Evolutionary conservation across 1,140 invertebrate species (phyloP).

Genomic region (Heliconius hewitsoni): DNA sequence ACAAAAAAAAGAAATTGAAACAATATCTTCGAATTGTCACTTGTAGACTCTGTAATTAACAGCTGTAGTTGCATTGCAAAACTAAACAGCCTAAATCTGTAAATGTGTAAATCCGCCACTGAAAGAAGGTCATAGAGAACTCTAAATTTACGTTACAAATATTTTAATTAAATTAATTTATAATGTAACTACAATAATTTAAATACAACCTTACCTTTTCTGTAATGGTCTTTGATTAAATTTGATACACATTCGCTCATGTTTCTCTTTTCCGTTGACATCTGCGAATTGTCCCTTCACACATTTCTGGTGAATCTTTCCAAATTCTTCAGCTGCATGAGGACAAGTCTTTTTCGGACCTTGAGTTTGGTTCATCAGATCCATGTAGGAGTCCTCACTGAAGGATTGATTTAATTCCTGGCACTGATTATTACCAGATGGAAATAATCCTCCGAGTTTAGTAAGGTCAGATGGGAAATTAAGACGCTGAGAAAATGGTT

Average conservation of each 20-base stretch:
- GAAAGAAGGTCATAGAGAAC: too few species aligned
- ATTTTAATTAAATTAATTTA: too few species aligned
- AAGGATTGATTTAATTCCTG: constrained; percentile 78
- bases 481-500: constrained; percentile 80
- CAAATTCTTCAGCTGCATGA: constrained; percentile 77
- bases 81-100: too few species aligned
- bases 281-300: constrained; percentile 72
- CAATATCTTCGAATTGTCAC: neutral
- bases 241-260: constrained; percentile 77
- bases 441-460: constrained; percentile 78
- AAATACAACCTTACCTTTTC: constrained; percentile 62
- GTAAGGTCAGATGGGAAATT: constrained; percentile 79
- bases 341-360: constrained; percentile 73
- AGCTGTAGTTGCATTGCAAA: neutral
- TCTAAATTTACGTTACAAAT: too few species aligned
- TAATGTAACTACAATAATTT: too few species aligned
- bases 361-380: constrained; percentile 69
- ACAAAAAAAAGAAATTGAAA: neutral
- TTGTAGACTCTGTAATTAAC: neutral
- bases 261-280: constrained; percentile 59
- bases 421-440: constrained; percentile 73
- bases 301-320: constrained; percentile 80
- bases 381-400: constrained; percentile 78
- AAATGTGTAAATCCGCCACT: too few species aligned
- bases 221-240: constrained; percentile 75